Percentiles rank a stretch among this genome's conserved stretches.
Conservation (phyloP, 2,888 invertebrate species). For the Epistrophe eligans region DNA sequence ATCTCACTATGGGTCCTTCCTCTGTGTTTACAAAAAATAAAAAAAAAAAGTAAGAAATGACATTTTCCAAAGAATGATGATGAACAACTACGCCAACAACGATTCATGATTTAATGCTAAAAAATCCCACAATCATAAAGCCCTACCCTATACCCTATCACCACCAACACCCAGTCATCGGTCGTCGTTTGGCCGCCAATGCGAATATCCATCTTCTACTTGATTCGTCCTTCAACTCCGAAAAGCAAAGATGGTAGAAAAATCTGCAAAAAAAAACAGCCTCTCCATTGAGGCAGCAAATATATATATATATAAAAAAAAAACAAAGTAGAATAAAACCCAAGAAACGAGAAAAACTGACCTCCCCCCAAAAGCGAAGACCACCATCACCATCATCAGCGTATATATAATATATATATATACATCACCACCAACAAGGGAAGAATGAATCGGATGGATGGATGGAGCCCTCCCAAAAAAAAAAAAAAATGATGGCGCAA, state of each 20-base stretch:
- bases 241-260: constrained; percentile 40
- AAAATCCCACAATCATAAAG: constrained; percentile 55
- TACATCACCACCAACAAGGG: constrained; percentile 1
- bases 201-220: constrained; percentile 64
- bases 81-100: constrained; percentile 48
- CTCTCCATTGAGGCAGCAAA: constrained; percentile 42
- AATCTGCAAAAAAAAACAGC: constrained; percentile 21
- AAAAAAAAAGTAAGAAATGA: background rate
- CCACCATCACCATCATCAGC: constrained; percentile 20
- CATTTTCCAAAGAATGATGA: constrained; percentile 20
- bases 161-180: constrained; percentile 4
- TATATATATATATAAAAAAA: background rate
- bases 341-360: constrained; percentile 55
- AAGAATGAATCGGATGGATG: constrained; percentile 38
- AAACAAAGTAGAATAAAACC: background rate
- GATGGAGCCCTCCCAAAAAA: constrained; percentile 60
- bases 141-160: background rate
- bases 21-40: background rate
- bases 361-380: constrained; percentile 45
- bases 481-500: constrained; percentile 64
- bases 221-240: constrained; percentile 72
- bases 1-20: background rate
- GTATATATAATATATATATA: background rate
- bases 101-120: constrained; percentile 60
- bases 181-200: constrained; percentile 29